These are phyloP conservation scores for Solenopsis invicta DNA, from an alignment of 1,140 invertebrate species.

Conservation along the genomic window DNA sequence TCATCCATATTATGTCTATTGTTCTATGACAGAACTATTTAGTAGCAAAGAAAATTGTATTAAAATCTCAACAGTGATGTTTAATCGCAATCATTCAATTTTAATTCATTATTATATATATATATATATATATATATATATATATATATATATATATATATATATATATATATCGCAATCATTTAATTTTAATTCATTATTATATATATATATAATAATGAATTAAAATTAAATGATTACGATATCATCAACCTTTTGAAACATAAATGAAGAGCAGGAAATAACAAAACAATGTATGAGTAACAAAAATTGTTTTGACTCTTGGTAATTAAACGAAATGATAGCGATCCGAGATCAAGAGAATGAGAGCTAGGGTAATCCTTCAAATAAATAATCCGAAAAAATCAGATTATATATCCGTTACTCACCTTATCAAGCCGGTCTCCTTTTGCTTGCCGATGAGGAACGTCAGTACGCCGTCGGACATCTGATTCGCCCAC, in stretches of 20 bases:
- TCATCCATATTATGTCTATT: background rate
- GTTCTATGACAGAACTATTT: background rate
- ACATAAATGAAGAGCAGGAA: background rate
- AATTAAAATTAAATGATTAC: background rate
- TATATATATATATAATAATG: background rate
- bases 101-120: background rate
- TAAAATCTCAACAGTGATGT: background rate
- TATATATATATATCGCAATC: background rate
- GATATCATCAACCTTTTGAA: background rate
- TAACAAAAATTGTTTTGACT: background rate
- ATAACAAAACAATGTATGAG: background rate
- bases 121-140: no score
- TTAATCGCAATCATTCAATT: background rate
- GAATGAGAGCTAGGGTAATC: background rate
- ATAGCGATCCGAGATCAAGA: background rate
- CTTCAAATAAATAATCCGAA: background rate
- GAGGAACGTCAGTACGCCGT: constrained; percentile 90
- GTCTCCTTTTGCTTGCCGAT: constrained; percentile 91
- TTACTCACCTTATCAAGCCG: constrained; percentile 87
- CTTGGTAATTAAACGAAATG: constrained; percentile 2
- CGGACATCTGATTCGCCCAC: constrained; percentile 94
- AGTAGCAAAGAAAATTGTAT: constrained; percentile 1
- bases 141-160: no score
- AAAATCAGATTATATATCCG: constrained; percentile 3
- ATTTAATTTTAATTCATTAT: background rate